Conservation (phyloP, 2,888 invertebrate species). For the Hemithea aestivaria region DNA sequence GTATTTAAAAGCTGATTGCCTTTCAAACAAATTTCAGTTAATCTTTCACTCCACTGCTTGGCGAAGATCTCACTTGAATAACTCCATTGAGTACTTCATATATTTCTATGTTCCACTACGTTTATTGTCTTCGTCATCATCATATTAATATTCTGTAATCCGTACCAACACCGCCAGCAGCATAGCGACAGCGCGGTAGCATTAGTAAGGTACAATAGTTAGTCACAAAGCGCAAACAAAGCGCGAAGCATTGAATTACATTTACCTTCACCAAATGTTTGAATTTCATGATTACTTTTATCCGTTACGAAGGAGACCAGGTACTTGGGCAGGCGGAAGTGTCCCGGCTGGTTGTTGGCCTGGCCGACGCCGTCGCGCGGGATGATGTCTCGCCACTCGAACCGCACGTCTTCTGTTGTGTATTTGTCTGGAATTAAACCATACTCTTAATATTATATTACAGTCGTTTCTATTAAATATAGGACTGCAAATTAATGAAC, state of each 20-base stretch:
- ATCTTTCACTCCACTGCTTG: too few species aligned
- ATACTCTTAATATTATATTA: slow-evolving; percentile 3
- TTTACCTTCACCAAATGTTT: slow-evolving; percentile 83
- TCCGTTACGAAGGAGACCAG: slow-evolving; percentile 81
- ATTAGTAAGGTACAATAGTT: slow-evolving; percentile 56
- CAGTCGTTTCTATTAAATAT: too few species aligned
- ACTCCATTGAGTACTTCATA: too few species aligned
- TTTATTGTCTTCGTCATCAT: too few species aligned
- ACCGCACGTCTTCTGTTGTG: slow-evolving; percentile 79
- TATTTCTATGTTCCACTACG: too few species aligned
- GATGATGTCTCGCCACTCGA: slow-evolving; percentile 80
- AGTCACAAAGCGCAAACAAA: slow-evolving; percentile 63
- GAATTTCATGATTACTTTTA: slow-evolving; percentile 76
- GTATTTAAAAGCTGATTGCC: too few species aligned
- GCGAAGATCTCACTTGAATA: too few species aligned
- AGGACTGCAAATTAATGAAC: too few species aligned
- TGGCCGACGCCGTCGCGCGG: slow-evolving; percentile 74
- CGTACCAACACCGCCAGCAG: slow-evolving; percentile 51
- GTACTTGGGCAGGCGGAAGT: slow-evolving; percentile 82
- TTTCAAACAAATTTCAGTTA: too few species aligned
- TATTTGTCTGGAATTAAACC: slow-evolving; percentile 76
- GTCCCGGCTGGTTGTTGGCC: slow-evolving; percentile 72
- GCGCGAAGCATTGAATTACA: slow-evolving; percentile 75
- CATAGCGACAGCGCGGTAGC: slow-evolving; percentile 53
- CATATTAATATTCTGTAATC: slow-evolving; percentile 19